phyloP scores from a whole-genome alignment of 2,888 invertebrate genomes.

The Melikaiella ostensackeni region DNA sequence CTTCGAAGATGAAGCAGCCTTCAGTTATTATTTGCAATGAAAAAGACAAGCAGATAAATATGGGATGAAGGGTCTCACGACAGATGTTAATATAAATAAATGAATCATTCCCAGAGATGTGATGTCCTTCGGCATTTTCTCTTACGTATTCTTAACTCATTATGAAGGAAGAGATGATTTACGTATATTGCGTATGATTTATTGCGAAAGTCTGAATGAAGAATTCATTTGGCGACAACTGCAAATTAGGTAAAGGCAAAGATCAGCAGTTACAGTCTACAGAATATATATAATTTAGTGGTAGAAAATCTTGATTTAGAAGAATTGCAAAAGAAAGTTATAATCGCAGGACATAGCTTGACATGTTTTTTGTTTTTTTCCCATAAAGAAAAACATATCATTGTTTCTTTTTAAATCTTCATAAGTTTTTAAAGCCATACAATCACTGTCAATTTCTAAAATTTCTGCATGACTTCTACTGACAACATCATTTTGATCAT shows the following conservation, averaged over 20 bases:
- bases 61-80: slow-evolving; percentile 6
- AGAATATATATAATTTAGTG: neutral
- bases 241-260: neutral
- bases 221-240: neutral
- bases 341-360: neutral
- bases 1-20: slow-evolving; percentile 48
- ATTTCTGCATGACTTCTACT: too few species aligned
- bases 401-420: too few species aligned
- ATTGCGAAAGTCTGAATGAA: neutral
- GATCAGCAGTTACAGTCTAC: neutral
- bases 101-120: neutral
- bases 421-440: too few species aligned
- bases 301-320: neutral
- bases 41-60: slow-evolving; percentile 40
- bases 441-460: too few species aligned
- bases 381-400: too few species aligned
- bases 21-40: slow-evolving; percentile 43
- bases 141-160: neutral
- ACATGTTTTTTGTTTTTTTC: too few species aligned
- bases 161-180: slow-evolving; percentile 1
- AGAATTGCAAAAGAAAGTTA: neutral
- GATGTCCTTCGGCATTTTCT: neutral
- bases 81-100: neutral
- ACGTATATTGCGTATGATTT: neutral
- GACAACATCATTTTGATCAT: too few species aligned